Conservation (phyloP, 2,888 invertebrate genomes). For the Notocelia uddmanniana region DNA sequence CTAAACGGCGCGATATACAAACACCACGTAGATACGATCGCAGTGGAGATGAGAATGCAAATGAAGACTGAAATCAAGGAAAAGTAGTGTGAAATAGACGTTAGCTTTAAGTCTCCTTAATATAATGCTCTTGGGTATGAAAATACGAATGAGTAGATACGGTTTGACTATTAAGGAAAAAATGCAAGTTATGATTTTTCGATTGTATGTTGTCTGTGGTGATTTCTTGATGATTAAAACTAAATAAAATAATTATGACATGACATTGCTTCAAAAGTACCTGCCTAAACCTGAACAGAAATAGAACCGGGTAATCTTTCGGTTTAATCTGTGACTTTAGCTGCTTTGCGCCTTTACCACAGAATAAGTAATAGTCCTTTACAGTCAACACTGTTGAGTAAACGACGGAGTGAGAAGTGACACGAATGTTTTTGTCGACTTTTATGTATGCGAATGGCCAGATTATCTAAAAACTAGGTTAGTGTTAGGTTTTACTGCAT, state of each 20-base stretch:
- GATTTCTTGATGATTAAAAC: no score
- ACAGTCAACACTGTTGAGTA: no score
- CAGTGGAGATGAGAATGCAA: constrained; percentile 27
- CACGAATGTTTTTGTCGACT: constrained; percentile 23
- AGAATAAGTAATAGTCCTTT: no score
- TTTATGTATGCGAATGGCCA: constrained; percentile 21
- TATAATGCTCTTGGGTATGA: background rate
- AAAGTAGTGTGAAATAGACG: constrained; percentile 1
- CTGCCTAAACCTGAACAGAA: no score
- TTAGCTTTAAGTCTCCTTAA: background rate
- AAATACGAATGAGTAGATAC: background rate
- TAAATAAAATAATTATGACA: no score
- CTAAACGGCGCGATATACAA: constrained; percentile 48
- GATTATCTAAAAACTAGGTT: constrained; percentile 35
- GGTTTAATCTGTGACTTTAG: no score
- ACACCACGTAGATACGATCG: constrained; percentile 41
- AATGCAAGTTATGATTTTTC: no score
- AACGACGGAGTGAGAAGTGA: constrained; percentile 14
- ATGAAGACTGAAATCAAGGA: constrained; percentile 19
- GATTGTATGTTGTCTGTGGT: no score
- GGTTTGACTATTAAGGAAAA: no score
- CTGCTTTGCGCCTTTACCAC: no score
- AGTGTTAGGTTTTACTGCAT: constrained; percentile 31
- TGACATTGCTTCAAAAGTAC: no score
- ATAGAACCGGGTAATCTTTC: no score